These are phyloP conservation scores for Egretta garzetta DNA, from an alignment of 2,113 vertebrate genomes.

Conservation along the genomic window DNA sequence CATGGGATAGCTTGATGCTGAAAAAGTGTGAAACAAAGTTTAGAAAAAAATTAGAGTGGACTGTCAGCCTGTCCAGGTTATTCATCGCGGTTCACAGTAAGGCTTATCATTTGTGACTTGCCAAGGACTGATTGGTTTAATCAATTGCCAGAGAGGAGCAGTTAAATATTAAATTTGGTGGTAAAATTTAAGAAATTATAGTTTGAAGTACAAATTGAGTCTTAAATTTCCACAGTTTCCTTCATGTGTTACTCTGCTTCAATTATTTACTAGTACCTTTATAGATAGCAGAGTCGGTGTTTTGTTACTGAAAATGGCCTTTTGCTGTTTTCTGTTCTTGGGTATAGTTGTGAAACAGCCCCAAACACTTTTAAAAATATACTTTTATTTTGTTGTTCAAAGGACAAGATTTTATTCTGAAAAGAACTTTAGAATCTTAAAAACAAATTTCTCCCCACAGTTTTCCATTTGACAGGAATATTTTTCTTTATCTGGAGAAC, in stretches of 20 bases:
- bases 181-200: neutral
- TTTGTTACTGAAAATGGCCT: neutral
- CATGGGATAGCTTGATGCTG: neutral
- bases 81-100: neutral
- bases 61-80: neutral
- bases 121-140: neutral
- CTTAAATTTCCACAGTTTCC: neutral
- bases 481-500: slow-evolving; percentile 13
- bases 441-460: neutral
- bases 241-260: neutral
- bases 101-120: neutral
- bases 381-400: neutral
- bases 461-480: neutral
- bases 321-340: neutral
- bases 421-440: neutral
- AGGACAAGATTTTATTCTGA: neutral
- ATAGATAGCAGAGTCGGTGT: neutral
- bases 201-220: neutral
- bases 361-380: neutral
- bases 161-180: neutral
- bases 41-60: neutral
- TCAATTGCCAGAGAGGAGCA: neutral
- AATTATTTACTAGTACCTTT: neutral
- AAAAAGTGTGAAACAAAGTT: neutral
- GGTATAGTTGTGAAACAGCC: neutral